Conservation (phyloP, 2,797 vertebrate genomes). For the Otolemur crassicaudatus region DNA sequence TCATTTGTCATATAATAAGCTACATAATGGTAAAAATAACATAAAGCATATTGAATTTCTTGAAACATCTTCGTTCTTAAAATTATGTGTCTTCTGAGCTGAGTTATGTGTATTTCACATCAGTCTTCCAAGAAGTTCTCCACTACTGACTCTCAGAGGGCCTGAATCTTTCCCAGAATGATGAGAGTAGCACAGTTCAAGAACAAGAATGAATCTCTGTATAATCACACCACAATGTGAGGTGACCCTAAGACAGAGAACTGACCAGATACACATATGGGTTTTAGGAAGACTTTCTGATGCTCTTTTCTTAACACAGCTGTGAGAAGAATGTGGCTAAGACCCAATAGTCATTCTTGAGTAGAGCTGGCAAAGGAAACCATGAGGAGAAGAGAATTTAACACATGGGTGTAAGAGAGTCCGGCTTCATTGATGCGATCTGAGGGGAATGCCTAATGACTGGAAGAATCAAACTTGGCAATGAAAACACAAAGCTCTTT, state of each 20-base stretch:
- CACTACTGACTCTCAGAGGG: slow-evolving; percentile 75
- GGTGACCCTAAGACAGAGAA: slow-evolving; percentile 89
- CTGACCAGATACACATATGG: slow-evolving; percentile 89
- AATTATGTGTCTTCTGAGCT: slow-evolving; percentile 76
- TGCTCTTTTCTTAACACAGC: slow-evolving; percentile 90
- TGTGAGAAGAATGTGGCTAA: slow-evolving; percentile 93
- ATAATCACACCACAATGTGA: slow-evolving; percentile 91
- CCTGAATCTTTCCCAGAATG: slow-evolving; percentile 86
- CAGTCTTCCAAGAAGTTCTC: slow-evolving; percentile 79
- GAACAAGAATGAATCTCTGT: slow-evolving; percentile 89
- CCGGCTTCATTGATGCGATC: slow-evolving; percentile 91
- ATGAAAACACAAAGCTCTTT: slow-evolving; percentile 93
- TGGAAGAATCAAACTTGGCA: slow-evolving; percentile 93
- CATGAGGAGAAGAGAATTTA: slow-evolving; percentile 92
- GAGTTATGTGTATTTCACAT: slow-evolving; percentile 80
- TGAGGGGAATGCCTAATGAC: slow-evolving; percentile 93
- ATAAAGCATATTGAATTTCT: slow-evolving; percentile 60
- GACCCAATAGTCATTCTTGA: slow-evolving; percentile 88
- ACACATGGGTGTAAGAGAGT: slow-evolving; percentile 91
- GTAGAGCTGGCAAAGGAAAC: slow-evolving; percentile 91
- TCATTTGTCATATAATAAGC: slow-evolving; percentile 33
- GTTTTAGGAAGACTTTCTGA: slow-evolving; percentile 91
- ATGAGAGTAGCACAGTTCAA: slow-evolving; percentile 86
- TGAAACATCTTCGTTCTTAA: slow-evolving; percentile 65
- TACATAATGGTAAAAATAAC: slow-evolving; percentile 8